Evolutionary conservation across 1,140 invertebrate genomes (phyloP), one percentile per base, ranked within the genome.

Genomic region (Medauroidea extradentata): DNA sequence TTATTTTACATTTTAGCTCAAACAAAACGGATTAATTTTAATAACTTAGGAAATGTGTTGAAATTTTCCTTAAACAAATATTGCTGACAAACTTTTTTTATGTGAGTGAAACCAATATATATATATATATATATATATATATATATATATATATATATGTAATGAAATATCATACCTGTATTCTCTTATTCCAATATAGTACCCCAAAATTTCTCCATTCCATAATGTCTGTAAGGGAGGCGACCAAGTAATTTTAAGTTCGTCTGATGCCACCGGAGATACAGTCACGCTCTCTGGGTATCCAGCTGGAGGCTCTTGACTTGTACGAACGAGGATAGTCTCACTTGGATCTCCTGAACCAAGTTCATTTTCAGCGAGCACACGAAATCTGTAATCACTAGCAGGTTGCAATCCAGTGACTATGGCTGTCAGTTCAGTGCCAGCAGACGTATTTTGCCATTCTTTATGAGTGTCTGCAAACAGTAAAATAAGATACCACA

Each of bases 181-280:
- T 39, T 69, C 67, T 44, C 70, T 72, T 59, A 79, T 81, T 4
- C 80, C 81, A 29, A 84, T 72, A 61, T 83, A 81, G 65, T 83
- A 84, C 2, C 82, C 82, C 24, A 77, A 71, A 24, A 84, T 75
- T 14, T 74, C 71, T 2, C 81, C 82, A 64, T 83, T 81, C 64
- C 73, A 72, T 13, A 74, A 62, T 14, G 78, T 73, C 8, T 67
- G 43, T 4, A 67, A 66, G 3, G 81, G 81, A 3, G 80, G 74
- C 27, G 52, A 43, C 71, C 71, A 73, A 2, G 67, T 62, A 9
- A 69, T 63, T 18, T 56, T 57, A 1, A 73, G 50, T 16, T 62
- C 61, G 7, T 62, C 53, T 1, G 81, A 81, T 1, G 79, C 74
- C 7, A 76, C 69, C 1, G 82, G 74, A 19, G 72, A 73, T 8